phyloP scores from a whole-genome alignment of 2,113 vertebrate genomes.

The Casuarius casuarius region DNA sequence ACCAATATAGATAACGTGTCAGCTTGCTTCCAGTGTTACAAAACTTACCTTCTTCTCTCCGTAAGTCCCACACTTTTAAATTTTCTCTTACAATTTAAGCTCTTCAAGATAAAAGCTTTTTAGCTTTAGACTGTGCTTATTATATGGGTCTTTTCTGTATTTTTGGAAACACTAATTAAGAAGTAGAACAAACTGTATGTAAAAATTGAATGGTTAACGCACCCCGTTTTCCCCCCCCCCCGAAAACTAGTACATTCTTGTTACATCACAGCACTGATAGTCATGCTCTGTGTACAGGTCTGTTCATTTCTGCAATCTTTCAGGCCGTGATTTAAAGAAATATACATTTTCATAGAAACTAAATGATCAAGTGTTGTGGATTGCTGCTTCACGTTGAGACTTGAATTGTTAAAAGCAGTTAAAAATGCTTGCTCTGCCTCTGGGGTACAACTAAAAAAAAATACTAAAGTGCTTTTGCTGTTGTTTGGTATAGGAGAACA shows the following conservation, averaged over 20 bases:
- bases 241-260: constrained; percentile 68
- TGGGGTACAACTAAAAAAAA: constrained; percentile 41
- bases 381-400: constrained; percentile 42
- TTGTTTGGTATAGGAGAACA: constrained; percentile 1
- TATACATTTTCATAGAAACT: not conserved
- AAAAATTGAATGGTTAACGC: constrained; percentile 50
- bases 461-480: constrained; percentile 6
- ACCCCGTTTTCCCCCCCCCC: not conserved
- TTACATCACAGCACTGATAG: constrained; percentile 43
- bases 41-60: not conserved
- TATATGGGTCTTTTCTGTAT: constrained; percentile 69
- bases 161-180: constrained; percentile 75
- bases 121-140: constrained; percentile 21
- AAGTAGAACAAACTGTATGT: constrained; percentile 75
- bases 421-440: constrained; percentile 39
- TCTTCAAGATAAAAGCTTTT: constrained; percentile 50
- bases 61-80: not conserved
- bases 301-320: constrained; percentile 62
- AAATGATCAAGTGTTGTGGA: constrained; percentile 12
- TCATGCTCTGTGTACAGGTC: not conserved
- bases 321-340: constrained; percentile 41
- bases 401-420: constrained; percentile 56
- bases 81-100: not conserved
- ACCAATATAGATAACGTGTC: not conserved
- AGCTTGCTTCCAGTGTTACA: not conserved